Conservation (phyloP, 2,888 invertebrate genomes). For the Junonia oenone region DNA sequence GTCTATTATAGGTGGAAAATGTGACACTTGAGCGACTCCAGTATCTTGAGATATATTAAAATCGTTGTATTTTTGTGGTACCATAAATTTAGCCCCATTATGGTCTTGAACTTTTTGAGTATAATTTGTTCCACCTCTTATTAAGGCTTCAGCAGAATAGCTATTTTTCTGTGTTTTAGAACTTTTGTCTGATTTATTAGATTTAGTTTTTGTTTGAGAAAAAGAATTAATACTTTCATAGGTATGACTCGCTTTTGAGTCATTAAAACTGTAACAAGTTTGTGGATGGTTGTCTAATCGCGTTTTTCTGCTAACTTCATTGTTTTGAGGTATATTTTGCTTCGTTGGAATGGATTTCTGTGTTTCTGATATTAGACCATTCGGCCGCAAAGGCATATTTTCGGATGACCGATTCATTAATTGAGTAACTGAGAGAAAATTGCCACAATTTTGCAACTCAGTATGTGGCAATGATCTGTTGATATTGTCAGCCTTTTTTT, state of each 20-base stretch:
- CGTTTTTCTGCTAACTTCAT: constrained; percentile 54
- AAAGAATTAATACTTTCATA: constrained; percentile 58
- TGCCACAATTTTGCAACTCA: constrained; percentile 64
- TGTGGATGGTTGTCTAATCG: constrained; percentile 58
- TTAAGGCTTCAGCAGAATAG: constrained; percentile 67
- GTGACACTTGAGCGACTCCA: constrained; percentile 69
- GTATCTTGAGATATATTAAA: constrained; percentile 57
- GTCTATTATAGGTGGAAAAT: constrained; percentile 68
- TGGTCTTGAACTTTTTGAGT: constrained; percentile 59
- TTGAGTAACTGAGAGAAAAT: constrained; percentile 70
- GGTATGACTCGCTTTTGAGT: constrained; percentile 50
- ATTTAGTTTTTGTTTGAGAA: constrained; percentile 52
- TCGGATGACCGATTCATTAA: constrained; percentile 69
- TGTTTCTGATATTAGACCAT: constrained; percentile 47
- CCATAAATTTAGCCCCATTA: constrained; percentile 51
- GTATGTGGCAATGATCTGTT: constrained; percentile 47
- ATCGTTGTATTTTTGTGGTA: constrained; percentile 62
- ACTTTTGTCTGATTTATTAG: constrained; percentile 52
- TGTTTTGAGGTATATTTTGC: constrained; percentile 50
- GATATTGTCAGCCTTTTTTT: constrained; percentile 57
- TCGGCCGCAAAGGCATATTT: constrained; percentile 55
- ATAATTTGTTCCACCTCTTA: constrained; percentile 56
- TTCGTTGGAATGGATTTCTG: constrained; percentile 47
- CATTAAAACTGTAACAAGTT: constrained; percentile 60
- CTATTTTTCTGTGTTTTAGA: constrained; percentile 63